phyloP scores from a whole-genome alignment of 2,113 vertebrate species.

The Bettongia penicillata region DNA sequence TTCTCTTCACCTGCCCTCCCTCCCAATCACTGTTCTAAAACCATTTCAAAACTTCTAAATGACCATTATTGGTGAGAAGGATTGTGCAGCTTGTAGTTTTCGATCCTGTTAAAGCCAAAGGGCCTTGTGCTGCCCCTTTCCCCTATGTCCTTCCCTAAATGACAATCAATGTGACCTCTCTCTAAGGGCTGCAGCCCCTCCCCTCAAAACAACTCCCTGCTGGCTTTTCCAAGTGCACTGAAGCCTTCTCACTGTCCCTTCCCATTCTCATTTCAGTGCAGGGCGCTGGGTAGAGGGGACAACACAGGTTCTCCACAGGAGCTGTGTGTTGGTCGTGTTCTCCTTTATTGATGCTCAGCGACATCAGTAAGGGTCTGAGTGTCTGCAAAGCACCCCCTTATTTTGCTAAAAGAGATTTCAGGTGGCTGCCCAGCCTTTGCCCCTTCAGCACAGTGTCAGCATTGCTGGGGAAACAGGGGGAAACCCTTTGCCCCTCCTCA shows the following conservation, averaged over 20 bases:
- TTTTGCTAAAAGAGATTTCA: conserved; percentile 85
- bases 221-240: conserved; percentile 67
- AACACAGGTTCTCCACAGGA: conserved; percentile 37
- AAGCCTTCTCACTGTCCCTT: conserved; percentile 46
- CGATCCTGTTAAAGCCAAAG: conserved; percentile 77
- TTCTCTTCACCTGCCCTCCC: conserved; percentile 17
- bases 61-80: conserved; percentile 76
- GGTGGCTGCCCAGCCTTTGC: conserved; percentile 79
- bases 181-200: conserved; percentile 83
- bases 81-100: conserved; percentile 79
- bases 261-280: conserved; percentile 71
- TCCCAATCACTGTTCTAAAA: conserved; percentile 64
- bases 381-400: conserved; percentile 79
- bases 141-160: conserved; percentile 61
- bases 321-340: conserved; percentile 84
- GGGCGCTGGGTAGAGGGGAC: conserved; percentile 60
- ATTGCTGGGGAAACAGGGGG: conserved; percentile 78
- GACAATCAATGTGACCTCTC: conserved; percentile 87
- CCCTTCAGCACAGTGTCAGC: conserved; percentile 76
- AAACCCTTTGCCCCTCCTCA: conserved; percentile 47
- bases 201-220: conserved; percentile 35
- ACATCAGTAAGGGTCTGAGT: conserved; percentile 80
- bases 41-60: conserved; percentile 78
- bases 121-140: conserved; percentile 75
- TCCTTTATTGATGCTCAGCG: conserved; percentile 84